Evolutionary conservation across 92 coral and sea anemone species (phyloP), one percentile per base, ranked within the genome.

Genomic region (Umimayanthus kanabou): DNA sequence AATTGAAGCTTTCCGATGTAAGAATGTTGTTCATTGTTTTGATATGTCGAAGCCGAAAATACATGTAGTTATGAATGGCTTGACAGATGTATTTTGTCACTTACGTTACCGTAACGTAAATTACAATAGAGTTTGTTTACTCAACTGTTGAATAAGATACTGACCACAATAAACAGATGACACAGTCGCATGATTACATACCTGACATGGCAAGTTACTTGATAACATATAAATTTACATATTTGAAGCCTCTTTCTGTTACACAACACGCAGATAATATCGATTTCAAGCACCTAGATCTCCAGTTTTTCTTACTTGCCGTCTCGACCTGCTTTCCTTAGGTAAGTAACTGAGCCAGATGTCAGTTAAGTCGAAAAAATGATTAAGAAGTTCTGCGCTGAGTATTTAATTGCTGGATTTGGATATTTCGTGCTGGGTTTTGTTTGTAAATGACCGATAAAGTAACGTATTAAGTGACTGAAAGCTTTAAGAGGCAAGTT

Each of bases 331-430:
- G 80, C 57, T 40, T 76, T 76, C 55, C 80, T 42, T 76, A 76
- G 80, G 80, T 76, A 76, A 76, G 80, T 76, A 76, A 76, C 80
- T 76, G 18, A 76, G 80, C 58, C 49, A 76, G 80, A 43, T 40
- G 80, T 76, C 57, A 76, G 80, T 76, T 40, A 76, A 20, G 58
- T 76, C 29, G 49, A 40, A 18, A 14, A 40, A 76, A 39, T 76
- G 57, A 18, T 76, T 76, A 76, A 76, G 80, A 76, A 39, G 80
- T 76, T 76, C n/a, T 76, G 49, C n/a, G 42, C 9, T 76, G 80
- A 18, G 80, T 42, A 76, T 76, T 76, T 76, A 70, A 70, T 26
- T 70, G 75, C 75, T 70, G 39, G 40, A 70, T 70, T 70, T 28
- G 75, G 75, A 70, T 70, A 70, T 28, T 70, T 28, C 39, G 18